Conservation (phyloP, 2,888 invertebrate genomes). For the Malacosoma neustria region DNA sequence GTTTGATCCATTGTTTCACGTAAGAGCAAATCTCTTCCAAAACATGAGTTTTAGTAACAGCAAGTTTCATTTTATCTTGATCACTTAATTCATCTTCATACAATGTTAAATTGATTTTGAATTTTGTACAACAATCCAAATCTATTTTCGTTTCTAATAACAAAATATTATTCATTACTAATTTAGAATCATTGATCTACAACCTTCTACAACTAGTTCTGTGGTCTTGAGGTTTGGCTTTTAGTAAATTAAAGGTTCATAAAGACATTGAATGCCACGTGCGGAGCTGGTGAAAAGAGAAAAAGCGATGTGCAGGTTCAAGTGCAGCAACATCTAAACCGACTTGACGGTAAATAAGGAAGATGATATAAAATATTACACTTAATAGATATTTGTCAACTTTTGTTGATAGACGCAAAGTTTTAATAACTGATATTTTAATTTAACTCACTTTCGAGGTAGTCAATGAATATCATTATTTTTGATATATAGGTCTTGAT, state of each 20-base stretch:
- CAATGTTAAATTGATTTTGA: conserved; percentile 73
- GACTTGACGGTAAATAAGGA: too few species aligned
- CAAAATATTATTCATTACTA: conserved; percentile 12
- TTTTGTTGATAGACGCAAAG: too few species aligned
- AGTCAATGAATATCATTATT: conserved; percentile 58
- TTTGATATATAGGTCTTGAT: conserved; percentile 52
- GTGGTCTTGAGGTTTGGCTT: too few species aligned
- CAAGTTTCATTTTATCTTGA: conserved; percentile 73
- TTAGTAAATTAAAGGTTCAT: too few species aligned
- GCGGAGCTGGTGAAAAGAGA: too few species aligned
- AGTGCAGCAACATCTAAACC: too few species aligned
- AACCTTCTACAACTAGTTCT: too few species aligned
- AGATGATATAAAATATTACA: too few species aligned
- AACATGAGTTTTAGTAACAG: conserved; percentile 74
- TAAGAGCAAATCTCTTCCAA: conserved; percentile 77
- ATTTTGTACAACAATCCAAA: conserved; percentile 76
- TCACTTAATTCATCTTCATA: conserved; percentile 75
- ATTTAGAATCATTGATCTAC: background rate
- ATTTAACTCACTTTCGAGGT: conserved; percentile 60
- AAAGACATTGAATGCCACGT: too few species aligned
- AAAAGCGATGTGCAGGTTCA: too few species aligned
- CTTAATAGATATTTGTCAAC: too few species aligned
- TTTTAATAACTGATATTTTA: too few species aligned
- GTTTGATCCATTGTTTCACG: conserved; percentile 81
- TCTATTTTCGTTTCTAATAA: conserved; percentile 78